Percentiles rank a stretch among this genome's conserved stretches.
phyloP scores from a whole-genome alignment of 2,113 vertebrate species.

The Hoplias malabaricus region DNA sequence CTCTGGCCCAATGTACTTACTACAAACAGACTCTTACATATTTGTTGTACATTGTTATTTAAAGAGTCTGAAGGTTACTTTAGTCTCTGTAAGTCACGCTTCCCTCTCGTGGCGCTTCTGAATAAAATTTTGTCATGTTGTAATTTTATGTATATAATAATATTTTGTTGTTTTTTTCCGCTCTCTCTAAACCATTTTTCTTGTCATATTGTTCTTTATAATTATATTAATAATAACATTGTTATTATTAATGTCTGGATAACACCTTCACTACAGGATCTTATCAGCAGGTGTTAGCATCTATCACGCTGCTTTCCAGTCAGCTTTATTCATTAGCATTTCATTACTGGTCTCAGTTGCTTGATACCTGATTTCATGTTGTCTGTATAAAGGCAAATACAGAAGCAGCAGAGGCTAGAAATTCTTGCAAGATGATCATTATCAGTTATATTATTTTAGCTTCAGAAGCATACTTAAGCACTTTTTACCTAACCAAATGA shows the following conservation, averaged over 20 bases:
- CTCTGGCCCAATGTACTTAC: neutral
- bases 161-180: neutral
- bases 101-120: neutral
- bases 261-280: neutral
- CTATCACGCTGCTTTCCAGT: neutral
- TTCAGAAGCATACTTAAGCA: neutral
- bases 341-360: neutral
- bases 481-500: constrained; percentile 21
- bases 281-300: neutral
- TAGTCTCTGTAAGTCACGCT: neutral
- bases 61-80: neutral
- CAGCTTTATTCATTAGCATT: neutral
- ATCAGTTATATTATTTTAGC: neutral
- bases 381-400: neutral
- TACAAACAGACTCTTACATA: neutral
- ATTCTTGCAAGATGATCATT: neutral
- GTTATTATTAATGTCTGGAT: neutral
- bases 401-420: neutral
- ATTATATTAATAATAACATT: too few relatives aligned
- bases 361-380: neutral
- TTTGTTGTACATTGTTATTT: neutral
- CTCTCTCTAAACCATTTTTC: neutral
- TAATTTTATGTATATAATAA: neutral
- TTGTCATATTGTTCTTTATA: neutral
- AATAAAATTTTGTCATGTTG: neutral